Conservation (phyloP, 2,888 invertebrate species). For the Pristionchus japonicus region DNA sequence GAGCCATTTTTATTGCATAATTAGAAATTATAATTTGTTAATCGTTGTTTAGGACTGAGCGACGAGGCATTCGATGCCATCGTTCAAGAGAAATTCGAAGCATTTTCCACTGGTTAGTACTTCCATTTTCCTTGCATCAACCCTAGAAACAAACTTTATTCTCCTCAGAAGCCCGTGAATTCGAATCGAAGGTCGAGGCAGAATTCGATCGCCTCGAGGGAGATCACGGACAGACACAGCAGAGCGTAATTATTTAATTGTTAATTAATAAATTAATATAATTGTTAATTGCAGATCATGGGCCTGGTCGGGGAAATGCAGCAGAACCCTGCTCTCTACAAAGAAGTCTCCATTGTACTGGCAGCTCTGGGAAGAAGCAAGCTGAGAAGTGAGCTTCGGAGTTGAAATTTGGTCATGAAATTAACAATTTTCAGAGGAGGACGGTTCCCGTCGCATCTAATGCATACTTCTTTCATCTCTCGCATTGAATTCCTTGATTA, state of each 20-base stretch:
- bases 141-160: not conserved
- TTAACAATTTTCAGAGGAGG: not conserved
- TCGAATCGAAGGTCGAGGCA: slow-evolving; percentile 17
- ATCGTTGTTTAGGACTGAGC: not conserved
- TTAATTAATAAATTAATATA: not conserved
- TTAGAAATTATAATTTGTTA: not conserved
- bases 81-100: not conserved
- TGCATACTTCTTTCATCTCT: not conserved
- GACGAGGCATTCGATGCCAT: not conserved
- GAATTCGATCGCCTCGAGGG: not conserved
- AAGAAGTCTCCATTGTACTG: not conserved
- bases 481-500: not conserved
- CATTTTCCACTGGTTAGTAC: not conserved
- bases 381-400: slow-evolving; percentile 26
- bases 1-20: not conserved
- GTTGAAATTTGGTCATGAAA: not conserved
- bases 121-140: not conserved
- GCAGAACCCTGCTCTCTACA: not conserved
- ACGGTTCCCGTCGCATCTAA: slow-evolving; percentile 7
- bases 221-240: not conserved
- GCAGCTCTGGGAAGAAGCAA: not conserved
- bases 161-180: not conserved
- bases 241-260: not conserved
- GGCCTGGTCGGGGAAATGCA: not conserved
- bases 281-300: not conserved